phyloP scores from a whole-genome alignment of 1,140 invertebrate species.

The Ostrea edulis region DNA sequence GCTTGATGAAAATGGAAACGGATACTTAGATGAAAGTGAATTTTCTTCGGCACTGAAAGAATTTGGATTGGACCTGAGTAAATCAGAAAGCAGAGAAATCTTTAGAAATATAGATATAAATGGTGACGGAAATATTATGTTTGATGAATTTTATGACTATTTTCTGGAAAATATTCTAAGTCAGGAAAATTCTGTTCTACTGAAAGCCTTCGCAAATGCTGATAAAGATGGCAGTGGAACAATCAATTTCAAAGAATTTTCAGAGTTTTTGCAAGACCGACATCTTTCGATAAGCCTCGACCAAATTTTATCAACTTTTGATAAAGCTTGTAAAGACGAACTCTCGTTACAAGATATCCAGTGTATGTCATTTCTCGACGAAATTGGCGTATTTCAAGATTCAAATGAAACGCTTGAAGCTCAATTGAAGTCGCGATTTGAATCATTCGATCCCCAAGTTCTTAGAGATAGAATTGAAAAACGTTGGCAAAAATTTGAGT shows the following conservation, averaged over 20 bases:
- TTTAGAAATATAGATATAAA: conserved; percentile 50
- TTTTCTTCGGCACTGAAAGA: conserved; percentile 50
- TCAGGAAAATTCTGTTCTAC: conserved; percentile 24
- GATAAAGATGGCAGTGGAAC: conserved; percentile 52
- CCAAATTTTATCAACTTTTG: conserved; percentile 35
- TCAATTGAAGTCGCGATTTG: neutral
- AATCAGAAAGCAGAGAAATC: conserved; percentile 47
- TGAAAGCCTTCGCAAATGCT: conserved; percentile 50
- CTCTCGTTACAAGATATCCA: conserved; percentile 22
- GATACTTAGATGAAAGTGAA: conserved; percentile 50
- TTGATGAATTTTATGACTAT: conserved; percentile 52
- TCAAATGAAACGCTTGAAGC: neutral
- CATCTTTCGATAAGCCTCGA: conserved; percentile 26
- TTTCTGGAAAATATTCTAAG: conserved; percentile 44
- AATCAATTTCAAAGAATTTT: conserved; percentile 56
- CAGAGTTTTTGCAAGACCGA: conserved; percentile 52
- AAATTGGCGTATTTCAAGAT: neutral
- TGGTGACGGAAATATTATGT: neutral
- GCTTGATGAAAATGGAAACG: conserved; percentile 58
- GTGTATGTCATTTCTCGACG: neutral
- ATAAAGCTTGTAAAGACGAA: conserved; percentile 31
- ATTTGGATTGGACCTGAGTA: conserved; percentile 53
- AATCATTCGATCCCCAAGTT: conserved; percentile 10
- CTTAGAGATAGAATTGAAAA: conserved; percentile 32
- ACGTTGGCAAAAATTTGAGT: conserved; percentile 45